phyloP scores from a whole-genome alignment of 2,113 vertebrate species.

The Zapus hudsonius region DNA sequence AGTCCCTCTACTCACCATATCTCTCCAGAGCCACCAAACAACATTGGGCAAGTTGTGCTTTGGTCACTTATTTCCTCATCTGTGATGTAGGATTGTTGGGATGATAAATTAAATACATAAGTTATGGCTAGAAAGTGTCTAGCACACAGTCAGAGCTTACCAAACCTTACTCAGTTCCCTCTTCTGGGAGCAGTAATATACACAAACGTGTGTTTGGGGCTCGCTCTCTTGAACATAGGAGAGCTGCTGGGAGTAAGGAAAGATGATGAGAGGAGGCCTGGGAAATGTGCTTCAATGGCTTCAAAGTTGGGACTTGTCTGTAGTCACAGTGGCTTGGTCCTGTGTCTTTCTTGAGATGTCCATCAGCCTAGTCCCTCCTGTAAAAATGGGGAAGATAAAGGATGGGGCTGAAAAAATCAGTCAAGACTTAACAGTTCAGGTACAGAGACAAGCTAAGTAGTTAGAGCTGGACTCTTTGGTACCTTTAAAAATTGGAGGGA shows the following conservation, averaged over 20 bases:
- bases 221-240: background rate
- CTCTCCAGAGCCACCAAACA: background rate
- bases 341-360: background rate
- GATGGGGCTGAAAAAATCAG: background rate
- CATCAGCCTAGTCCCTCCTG: background rate
- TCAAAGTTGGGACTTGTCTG: background rate
- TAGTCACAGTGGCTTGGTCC: background rate
- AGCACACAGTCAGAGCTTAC: background rate
- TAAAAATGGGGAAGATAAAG: background rate
- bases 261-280: background rate
- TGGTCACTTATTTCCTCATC: background rate
- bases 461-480: background rate
- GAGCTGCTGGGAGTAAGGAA: background rate
- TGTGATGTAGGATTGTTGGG: background rate
- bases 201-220: background rate
- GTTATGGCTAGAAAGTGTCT: background rate
- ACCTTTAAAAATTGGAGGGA: background rate
- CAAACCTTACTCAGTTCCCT: background rate
- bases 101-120: background rate
- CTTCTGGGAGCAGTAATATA: background rate
- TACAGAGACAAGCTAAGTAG: background rate
- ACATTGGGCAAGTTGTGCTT: background rate
- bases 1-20: background rate
- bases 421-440: background rate
- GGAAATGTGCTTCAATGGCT: accelerated